A percentile compares a stretch with the other conserved stretches of the same genome.
phyloP scores from a whole-genome alignment of 2,888 invertebrate species.

The Spialia ferax region DNA sequence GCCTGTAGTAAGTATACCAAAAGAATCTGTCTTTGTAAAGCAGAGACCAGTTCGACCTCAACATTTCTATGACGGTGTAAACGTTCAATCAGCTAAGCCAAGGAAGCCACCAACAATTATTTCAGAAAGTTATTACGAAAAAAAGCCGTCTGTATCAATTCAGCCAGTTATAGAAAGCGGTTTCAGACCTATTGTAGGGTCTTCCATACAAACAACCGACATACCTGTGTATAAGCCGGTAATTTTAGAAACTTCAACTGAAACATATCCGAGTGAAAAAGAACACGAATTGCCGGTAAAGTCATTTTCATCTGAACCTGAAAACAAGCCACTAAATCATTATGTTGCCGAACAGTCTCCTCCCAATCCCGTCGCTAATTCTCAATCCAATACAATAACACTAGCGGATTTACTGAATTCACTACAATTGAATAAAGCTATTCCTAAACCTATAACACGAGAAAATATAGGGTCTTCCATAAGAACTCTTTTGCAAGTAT shows the following conservation, averaged over 20 bases:
- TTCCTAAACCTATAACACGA: slow-evolving; percentile 91
- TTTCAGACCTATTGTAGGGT: slow-evolving; percentile 70
- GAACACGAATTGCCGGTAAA: slow-evolving; percentile 54
- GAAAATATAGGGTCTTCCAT: slow-evolving; percentile 94
- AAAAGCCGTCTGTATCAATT: slow-evolving; percentile 57
- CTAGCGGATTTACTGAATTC: slow-evolving; percentile 89
- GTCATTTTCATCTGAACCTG: slow-evolving; percentile 51
- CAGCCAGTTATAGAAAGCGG: slow-evolving; percentile 71
- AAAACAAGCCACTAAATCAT: slow-evolving; percentile 62
- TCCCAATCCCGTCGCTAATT: slow-evolving; percentile 52
- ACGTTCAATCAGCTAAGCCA: slow-evolving; percentile 54
- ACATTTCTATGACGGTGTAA: slow-evolving; percentile 60
- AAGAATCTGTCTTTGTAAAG: slow-evolving; percentile 68
- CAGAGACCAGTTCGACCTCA: slow-evolving; percentile 66
- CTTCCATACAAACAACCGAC: slow-evolving; percentile 56
- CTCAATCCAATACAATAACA: slow-evolving; percentile 58
- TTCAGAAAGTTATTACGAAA: slow-evolving; percentile 77
- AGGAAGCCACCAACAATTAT: slow-evolving; percentile 61
- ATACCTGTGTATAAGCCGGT: slow-evolving; percentile 55
- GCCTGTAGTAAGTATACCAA: slow-evolving; percentile 55
- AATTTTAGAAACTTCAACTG: slow-evolving; percentile 49
- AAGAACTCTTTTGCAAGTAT: slow-evolving; percentile 91
- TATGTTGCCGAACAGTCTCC: slow-evolving; percentile 63
- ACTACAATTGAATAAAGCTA: slow-evolving; percentile 90
- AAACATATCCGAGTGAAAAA: slow-evolving; percentile 53